Base-by-base conservation (phyloP, 2,113 vertebrate genomes). In the Xyliphius kryptos region DNA sequence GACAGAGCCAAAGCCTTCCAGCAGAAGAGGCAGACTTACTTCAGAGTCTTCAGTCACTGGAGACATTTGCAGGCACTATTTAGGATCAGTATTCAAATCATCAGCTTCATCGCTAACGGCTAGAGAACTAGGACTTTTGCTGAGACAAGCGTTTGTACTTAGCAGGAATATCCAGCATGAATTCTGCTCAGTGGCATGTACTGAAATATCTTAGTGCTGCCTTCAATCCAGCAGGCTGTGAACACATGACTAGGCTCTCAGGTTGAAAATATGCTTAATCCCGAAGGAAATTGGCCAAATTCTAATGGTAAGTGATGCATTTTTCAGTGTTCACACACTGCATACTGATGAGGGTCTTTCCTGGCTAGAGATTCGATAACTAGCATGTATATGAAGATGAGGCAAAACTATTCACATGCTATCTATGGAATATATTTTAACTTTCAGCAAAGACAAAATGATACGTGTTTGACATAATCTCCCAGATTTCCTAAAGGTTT, bases 181-280 rank as follows among this genome's bases (percentile, higher is more conserved):
- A 44, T 58, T 43, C 37, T 40, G 54, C 49, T 54, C 54, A 57
- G 63, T 58, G 14, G 20, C 22, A 14, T 58, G 43, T 58, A 58
- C 1, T 44, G 56, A 58, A 44, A 44, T 44, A n/a, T 22, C 40
- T 58, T 16, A 44, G 20, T 10, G 4, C 14, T 58, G 9, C 19
- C 9, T 58, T 22, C 20, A 44, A 43, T 56, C 12, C 3, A 40
- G 37, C 37, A 56, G 17, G 9, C 17, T 56, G 37, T 19, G 37
- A 56, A 56, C 12, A 21, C 6, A 56, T 26, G 19, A 58, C 40
- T 22, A 44, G 53, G 4, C 52, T 37, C 22, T 54, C 17, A 44
- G 20, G 56, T 43, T 41, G 44, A 44, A 14, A n/a, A 41, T 43
- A 13, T 21, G 38, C 8, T 56, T 43, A 43, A 41, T 56, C 56